Conservation (phyloP, 2,113 vertebrate species). For the Symphodus melops region DNA sequence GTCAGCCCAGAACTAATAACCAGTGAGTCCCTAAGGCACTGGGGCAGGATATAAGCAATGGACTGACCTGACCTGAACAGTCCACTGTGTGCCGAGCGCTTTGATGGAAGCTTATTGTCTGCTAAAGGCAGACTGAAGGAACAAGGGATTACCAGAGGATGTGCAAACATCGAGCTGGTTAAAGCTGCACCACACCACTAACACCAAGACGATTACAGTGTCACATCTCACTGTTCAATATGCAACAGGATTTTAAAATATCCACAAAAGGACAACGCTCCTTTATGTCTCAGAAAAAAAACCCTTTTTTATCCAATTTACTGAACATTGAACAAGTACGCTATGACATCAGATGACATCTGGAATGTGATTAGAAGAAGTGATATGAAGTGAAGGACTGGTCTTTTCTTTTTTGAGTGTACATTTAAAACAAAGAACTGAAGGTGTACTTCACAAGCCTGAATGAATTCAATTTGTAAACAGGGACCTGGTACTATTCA, state of each 20-base stretch:
- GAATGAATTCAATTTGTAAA: slow-evolving; percentile 5
- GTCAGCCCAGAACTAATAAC: slow-evolving; percentile 32
- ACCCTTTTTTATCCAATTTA: slow-evolving; percentile 12
- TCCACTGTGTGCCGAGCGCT: background rate
- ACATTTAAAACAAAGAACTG: slow-evolving; percentile 2
- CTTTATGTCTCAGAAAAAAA: background rate
- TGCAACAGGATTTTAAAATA: background rate
- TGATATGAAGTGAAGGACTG: background rate
- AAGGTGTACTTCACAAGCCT: slow-evolving; percentile 1
- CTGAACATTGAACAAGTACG: slow-evolving; percentile 13
- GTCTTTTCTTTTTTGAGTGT: background rate
- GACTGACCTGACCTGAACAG: slow-evolving; percentile 19
- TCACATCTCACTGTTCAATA: background rate
- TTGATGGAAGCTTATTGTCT: slow-evolving; percentile 14
- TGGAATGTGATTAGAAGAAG: background rate
- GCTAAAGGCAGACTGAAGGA: background rate
- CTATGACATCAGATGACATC: background rate
- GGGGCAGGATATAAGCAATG: slow-evolving; percentile 20
- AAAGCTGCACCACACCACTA: background rate
- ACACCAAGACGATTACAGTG: background rate
- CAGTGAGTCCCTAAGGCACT: background rate
- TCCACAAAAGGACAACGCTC: background rate
- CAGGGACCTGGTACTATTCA: slow-evolving; percentile 13
- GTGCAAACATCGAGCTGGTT: background rate
- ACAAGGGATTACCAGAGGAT: background rate